These are phyloP conservation scores for Eulithis testata DNA, from an alignment of 2,888 invertebrate genomes.

Conservation along the genomic window DNA sequence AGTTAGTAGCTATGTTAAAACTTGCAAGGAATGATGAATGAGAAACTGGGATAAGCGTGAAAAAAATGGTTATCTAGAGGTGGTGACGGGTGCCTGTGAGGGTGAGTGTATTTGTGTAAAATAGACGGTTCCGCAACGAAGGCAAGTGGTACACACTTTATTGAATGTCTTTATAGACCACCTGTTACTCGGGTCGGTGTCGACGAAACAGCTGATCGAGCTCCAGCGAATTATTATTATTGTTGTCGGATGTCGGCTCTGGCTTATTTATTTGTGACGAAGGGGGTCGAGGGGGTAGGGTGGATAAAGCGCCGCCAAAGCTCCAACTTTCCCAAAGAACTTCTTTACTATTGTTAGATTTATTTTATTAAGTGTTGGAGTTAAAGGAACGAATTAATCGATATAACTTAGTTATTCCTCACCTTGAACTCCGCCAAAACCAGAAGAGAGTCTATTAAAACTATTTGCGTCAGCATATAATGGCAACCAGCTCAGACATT, in stretches of 20 bases:
- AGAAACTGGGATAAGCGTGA: constrained; percentile 18
- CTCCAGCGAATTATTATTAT: constrained; percentile 81
- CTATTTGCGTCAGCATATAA: too few species aligned
- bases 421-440: too few species aligned
- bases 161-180: constrained; percentile 85
- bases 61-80: constrained; percentile 36
- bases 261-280: constrained; percentile 79
- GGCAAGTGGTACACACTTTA: constrained; percentile 82
- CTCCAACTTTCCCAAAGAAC: constrained; percentile 66
- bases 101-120: constrained; percentile 71
- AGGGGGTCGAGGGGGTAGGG: constrained; percentile 58
- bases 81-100: constrained; percentile 48
- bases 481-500: too few species aligned
- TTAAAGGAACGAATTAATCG: constrained; percentile 45
- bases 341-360: constrained; percentile 61
- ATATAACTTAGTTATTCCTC: neutral
- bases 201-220: constrained; percentile 82
- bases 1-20: neutral
- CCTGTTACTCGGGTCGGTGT: constrained; percentile 84
- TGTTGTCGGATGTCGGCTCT: constrained; percentile 76
- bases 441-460: too few species aligned
- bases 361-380: constrained; percentile 43
- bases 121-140: constrained; percentile 76
- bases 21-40: constrained; percentile 23
- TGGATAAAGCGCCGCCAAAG: constrained; percentile 54